These are phyloP conservation scores for Parnassius apollo DNA, from an alignment of 2,888 invertebrate species.

Conservation along the genomic window DNA sequence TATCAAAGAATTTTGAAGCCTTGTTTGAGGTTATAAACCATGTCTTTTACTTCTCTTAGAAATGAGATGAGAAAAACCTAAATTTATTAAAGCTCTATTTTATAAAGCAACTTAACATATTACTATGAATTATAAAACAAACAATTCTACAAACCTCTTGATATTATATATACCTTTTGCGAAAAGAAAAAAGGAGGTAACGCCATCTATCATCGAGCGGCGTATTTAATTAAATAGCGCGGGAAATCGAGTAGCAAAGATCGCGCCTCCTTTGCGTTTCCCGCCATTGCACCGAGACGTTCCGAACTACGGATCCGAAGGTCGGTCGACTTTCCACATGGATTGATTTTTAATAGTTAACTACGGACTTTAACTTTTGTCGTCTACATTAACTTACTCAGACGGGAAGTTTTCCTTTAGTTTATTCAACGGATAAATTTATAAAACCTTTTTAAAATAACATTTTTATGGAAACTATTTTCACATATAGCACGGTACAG, in stretches of 20 bases:
- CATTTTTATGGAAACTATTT: not conserved
- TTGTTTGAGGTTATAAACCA: too few species aligned
- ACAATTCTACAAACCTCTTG: too few species aligned
- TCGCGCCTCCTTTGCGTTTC: conserved; percentile 70
- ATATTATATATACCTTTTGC: too few species aligned
- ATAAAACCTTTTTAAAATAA: conserved; percentile 14
- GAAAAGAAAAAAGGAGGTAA: conserved; percentile 68
- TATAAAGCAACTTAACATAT: too few species aligned
- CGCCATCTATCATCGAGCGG: conserved; percentile 71
- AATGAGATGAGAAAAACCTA: too few species aligned
- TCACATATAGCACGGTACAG: too few species aligned
- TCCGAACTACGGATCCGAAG: conserved; percentile 57
- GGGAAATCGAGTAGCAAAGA: conserved; percentile 79
- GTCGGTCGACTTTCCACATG: conserved; percentile 68
- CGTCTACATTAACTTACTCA: conserved; percentile 68
- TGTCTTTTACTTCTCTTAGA: too few species aligned
- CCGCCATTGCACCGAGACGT: conserved; percentile 67
- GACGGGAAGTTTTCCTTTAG: conserved; percentile 55
- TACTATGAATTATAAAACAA: too few species aligned
- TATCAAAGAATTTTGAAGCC: too few species aligned
- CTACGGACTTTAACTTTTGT: conserved; percentile 69
- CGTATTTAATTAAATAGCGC: conserved; percentile 78
- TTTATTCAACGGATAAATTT: conserved; percentile 44
- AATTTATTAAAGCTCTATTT: too few species aligned
- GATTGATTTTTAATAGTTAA: conserved; percentile 78